phyloP scores from a whole-genome alignment of 30 jellyfish, hydroid and myxozoan genomes.

The Aurelia aurita complex sp. Pacific region DNA sequence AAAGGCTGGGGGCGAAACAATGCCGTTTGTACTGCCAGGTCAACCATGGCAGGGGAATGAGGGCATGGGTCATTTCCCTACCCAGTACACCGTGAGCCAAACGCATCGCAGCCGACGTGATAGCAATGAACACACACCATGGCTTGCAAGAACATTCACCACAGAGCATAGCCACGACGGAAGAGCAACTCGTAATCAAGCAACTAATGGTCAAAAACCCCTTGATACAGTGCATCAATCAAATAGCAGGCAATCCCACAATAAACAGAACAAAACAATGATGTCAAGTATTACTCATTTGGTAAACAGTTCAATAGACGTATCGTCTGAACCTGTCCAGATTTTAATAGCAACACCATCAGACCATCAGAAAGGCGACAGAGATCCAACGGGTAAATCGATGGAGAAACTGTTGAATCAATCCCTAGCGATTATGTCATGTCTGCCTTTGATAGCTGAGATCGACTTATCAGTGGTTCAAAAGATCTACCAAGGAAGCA shows the following conservation, averaged over 20 bases:
- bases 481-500: conserved; percentile 57
- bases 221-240: neutral
- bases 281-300: conserved; percentile 37
- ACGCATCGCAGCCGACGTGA: conserved; percentile 24
- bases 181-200: conserved; percentile 3
- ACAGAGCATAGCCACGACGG: conserved; percentile 34
- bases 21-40: conserved; percentile 16
- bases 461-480: conserved; percentile 46
- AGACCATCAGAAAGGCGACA: conserved; percentile 47
- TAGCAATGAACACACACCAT: conserved; percentile 3
- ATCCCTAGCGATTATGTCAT: conserved; percentile 26
- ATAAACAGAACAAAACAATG: conserved; percentile 3
- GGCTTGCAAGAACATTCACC: conserved; percentile 52
- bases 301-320: conserved; percentile 22
- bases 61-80: neutral
- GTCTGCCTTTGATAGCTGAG: conserved; percentile 56
- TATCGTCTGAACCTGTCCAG: conserved; percentile 56
- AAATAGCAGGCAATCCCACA: neutral
- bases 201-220: conserved; percentile 13
- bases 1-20: conserved; percentile 15
- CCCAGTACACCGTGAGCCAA: neutral
- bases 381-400: conserved; percentile 28
- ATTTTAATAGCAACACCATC: conserved; percentile 49
- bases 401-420: conserved; percentile 41
- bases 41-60: conserved; percentile 41